phyloP scores from a whole-genome alignment of 2,113 vertebrate species.

The Setophaga coronata region DNA sequence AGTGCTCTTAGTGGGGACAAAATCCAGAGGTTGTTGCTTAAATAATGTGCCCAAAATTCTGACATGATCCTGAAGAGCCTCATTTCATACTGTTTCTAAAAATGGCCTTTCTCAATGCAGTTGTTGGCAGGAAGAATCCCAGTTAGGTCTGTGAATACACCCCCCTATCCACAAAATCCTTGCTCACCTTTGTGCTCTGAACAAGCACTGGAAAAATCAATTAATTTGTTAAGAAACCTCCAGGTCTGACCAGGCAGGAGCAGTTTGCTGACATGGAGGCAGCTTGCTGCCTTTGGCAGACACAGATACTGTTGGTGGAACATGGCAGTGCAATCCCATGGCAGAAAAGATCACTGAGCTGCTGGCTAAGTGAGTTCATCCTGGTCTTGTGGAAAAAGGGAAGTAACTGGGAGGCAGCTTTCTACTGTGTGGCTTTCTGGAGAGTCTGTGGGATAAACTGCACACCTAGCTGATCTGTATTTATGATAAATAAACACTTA shows the following conservation, averaged over 20 bases:
- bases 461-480: neutral
- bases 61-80: neutral
- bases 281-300: neutral
- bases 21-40: neutral
- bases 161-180: neutral
- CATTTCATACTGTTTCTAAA: neutral
- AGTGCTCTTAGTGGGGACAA: neutral
- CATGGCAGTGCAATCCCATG: neutral
- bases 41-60: neutral
- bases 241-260: neutral
- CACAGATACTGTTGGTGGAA: neutral
- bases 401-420: neutral
- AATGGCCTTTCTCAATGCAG: neutral
- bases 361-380: neutral
- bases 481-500: slow-evolving; percentile 52
- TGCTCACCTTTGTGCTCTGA: neutral
- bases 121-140: neutral
- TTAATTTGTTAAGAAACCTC: neutral
- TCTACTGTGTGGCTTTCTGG: neutral
- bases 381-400: neutral
- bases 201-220: neutral
- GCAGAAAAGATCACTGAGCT: neutral
- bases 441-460: neutral
- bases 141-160: neutral
- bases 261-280: neutral